These are phyloP conservation scores for Nanger granti DNA, from an alignment of 2,113 vertebrate species.

Conservation along the genomic window DNA sequence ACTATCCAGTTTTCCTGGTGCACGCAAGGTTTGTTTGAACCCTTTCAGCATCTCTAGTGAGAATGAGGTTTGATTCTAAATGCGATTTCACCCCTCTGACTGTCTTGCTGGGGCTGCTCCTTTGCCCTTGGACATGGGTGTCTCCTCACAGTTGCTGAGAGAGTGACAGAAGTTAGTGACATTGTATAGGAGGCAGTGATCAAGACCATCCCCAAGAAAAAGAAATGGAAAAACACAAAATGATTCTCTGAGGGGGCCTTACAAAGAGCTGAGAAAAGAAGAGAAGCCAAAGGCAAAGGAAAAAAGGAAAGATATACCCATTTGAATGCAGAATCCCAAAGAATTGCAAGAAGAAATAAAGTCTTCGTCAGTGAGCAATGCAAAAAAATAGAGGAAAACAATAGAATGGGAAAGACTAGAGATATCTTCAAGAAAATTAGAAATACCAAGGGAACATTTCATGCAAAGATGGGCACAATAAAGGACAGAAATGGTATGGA, in stretches of 20 bases:
- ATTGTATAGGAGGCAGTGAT: background rate
- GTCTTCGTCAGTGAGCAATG: background rate
- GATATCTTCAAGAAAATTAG: no score
- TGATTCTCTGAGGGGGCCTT: background rate
- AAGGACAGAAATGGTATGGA: no score
- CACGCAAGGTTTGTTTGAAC: rapidly evolving
- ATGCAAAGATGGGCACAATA: no score
- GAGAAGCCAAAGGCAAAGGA: background rate
- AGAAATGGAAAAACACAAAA: background rate
- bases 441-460: no score
- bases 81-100: background rate
- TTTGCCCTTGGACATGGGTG: background rate
- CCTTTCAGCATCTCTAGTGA: rapidly evolving
- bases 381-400: background rate
- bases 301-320: background rate
- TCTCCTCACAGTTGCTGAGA: background rate
- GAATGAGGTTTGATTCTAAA: background rate
- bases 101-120: background rate
- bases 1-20: background rate
- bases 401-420: no score
- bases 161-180: background rate
- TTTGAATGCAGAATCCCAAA: background rate
- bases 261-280: background rate
- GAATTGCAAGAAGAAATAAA: background rate
- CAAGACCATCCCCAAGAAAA: background rate